Base-by-base conservation (phyloP, 1,140 invertebrate species). In the Ephestia elutella region DNA sequence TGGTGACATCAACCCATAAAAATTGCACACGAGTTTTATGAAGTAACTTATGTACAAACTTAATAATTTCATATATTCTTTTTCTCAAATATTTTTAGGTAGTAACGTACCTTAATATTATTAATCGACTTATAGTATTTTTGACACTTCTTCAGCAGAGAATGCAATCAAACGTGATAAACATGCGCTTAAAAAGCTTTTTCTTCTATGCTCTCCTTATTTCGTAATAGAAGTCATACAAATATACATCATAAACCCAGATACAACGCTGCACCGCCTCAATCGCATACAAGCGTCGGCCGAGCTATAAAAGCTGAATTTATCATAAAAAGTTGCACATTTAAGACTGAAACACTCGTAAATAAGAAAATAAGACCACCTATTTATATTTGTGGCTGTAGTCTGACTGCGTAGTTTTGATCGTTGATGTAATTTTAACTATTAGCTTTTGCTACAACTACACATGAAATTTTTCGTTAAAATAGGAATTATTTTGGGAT, bases 251-350 rank as follows among this genome's bases (percentile, higher is more conserved):
- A 73, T 80, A 78, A 76, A 78, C 71, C 75, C 57, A 75, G 62
- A 69, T 69, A 64, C 67, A 56, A 21, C 56, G 30, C 18, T 68
- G 59, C 65, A 35, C 44, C 56, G 62, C 73, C 68, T 76, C 68
- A 73, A 69, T 75, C 70, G 60, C 59, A 57, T 62, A 57, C 62
- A 55, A 63, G 65, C 67, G 65, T 57, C 64, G 60, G 68, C 63
- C 54, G 38, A 55, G 73, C 61, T 75, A 78, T 83, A 82, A 85
- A 82, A 78, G 60, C 53, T 54, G 62, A 78, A 81, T 81, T 78
- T 82, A 81, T 82, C 76, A 84, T 84, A 82, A 79, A 85, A 86
- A 81, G 70, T 82, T 81, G 73, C 75, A 75, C 78, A 80, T 83
- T 73, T 74, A 79, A 73, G 68, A 72, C 70, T 77, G 66, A 80